Conservation (phyloP, 2,888 invertebrate species). For the Stenoptilia bipunctidactyla region DNA sequence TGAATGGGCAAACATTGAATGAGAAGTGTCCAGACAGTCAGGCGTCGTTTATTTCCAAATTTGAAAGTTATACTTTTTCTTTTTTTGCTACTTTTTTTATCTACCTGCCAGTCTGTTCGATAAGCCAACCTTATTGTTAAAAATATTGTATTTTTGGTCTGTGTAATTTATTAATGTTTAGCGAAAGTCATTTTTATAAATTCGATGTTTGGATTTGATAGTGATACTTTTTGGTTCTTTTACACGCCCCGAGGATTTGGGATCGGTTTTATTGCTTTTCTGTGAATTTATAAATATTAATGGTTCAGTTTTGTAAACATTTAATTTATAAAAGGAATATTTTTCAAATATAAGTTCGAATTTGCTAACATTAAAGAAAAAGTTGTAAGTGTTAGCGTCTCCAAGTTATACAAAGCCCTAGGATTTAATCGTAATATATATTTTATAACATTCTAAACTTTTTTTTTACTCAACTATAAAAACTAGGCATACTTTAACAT, state of each 20-base stretch:
- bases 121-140: slow-evolving; percentile 5
- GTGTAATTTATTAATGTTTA: slow-evolving; percentile 6
- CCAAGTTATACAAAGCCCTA: no score
- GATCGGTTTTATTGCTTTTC: background rate
- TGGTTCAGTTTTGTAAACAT: no score
- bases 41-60: slow-evolving; percentile 26
- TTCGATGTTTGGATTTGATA: background rate
- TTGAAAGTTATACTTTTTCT: slow-evolving; percentile 17
- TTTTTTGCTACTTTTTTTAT: slow-evolving; percentile 5
- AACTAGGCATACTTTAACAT: no score
- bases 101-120: slow-evolving; percentile 3
- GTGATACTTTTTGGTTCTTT: background rate
- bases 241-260: background rate
- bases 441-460: no score
- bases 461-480: no score
- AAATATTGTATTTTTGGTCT: slow-evolving; percentile 1
- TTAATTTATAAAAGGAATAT: no score
- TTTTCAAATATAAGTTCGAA: no score
- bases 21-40: slow-evolving; percentile 23
- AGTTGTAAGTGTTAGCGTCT: no score
- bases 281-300: no score
- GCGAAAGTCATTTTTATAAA: slow-evolving; percentile 11
- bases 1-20: slow-evolving; percentile 23
- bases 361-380: no score
- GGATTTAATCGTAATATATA: no score